These are phyloP conservation scores for Campaea margaritaria DNA, from an alignment of 2,888 invertebrate genomes.

Conservation along the genomic window DNA sequence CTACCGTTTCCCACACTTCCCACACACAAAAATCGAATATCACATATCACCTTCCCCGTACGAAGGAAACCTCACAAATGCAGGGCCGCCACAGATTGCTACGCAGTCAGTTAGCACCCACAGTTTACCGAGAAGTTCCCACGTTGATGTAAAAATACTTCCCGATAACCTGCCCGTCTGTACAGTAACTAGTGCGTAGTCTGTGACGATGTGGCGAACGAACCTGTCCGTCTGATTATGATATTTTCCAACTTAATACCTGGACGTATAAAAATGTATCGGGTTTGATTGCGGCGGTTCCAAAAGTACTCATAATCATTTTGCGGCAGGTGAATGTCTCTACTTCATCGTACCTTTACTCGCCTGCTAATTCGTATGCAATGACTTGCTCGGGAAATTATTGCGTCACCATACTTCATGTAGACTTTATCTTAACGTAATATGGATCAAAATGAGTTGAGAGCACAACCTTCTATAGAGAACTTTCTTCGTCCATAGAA, in stretches of 20 bases:
- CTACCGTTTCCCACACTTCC: no score
- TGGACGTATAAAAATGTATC: conserved; percentile 10
- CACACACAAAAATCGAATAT: conserved; percentile 23
- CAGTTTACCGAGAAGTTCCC: conserved; percentile 18
- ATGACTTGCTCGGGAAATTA: neutral
- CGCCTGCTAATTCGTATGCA: conserved; percentile 3
- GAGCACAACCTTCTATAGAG: neutral
- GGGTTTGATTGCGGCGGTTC: conserved; percentile 10
- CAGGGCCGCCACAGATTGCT: conserved; percentile 37
- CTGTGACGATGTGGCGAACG: conserved; percentile 1
- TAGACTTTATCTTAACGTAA: neutral
- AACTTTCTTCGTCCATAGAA: neutral
- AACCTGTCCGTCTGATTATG: conserved; percentile 39
- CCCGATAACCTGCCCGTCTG: conserved; percentile 30
- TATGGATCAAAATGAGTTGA: neutral
- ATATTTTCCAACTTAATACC: conserved; percentile 33
- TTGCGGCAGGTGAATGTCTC: conserved; percentile 9
- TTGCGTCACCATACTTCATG: neutral
- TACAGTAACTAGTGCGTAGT: neutral
- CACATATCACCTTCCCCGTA: conserved; percentile 35
- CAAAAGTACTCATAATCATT: neutral
- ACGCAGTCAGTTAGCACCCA: conserved; percentile 17
- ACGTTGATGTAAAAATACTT: conserved; percentile 34
- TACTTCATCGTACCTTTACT: conserved; percentile 7
- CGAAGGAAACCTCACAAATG: conserved; percentile 56